These are phyloP conservation scores for Bombus vancouverensis DNA, from an alignment of 1,140 invertebrate species.

Conservation along the genomic window DNA sequence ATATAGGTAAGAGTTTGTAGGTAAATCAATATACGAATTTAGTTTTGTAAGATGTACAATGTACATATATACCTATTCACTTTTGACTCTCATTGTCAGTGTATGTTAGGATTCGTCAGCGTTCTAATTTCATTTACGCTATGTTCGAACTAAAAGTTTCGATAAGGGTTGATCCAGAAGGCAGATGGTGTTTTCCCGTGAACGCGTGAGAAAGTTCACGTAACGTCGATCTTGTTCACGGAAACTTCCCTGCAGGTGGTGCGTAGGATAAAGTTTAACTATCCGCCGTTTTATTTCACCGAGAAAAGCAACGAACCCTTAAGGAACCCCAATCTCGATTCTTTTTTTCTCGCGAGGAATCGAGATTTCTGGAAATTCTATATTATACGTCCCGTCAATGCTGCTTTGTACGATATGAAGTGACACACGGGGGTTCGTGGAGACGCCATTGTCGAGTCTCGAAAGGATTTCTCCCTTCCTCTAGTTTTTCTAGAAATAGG, in stretches of 20 bases:
- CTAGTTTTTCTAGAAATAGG: conserved; percentile 51
- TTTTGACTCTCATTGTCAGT: no score
- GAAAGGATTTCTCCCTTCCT: conserved; percentile 66
- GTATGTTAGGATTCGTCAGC: background rate
- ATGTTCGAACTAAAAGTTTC: background rate
- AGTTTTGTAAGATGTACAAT: no score
- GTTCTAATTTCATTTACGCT: background rate
- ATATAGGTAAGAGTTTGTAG: no score
- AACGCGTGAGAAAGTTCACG: conserved; percentile 71
- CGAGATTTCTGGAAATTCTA: conserved; percentile 74
- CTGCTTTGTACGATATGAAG: conserved; percentile 54
- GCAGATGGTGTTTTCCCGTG: conserved; percentile 36
- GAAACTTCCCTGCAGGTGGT: conserved; percentile 57
- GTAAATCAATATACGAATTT: no score
- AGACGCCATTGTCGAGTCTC: conserved; percentile 44
- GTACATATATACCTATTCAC: no score
- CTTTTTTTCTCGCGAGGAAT: conserved; percentile 53
- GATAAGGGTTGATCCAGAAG: conserved; percentile 14
- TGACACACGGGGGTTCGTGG: conserved; percentile 57
- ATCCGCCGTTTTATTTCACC: conserved; percentile 53
- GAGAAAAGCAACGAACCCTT: conserved; percentile 65
- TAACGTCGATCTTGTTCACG: conserved; percentile 48
- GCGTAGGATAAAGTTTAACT: conserved; percentile 45
- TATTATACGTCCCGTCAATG: conserved; percentile 58
- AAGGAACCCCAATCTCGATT: conserved; percentile 61